A percentile compares a stretch with the other conserved stretches of the same genome.
Evolutionary conservation across 2,113 vertebrate species (phyloP).

Genomic region (Elanus axillaris): DNA sequence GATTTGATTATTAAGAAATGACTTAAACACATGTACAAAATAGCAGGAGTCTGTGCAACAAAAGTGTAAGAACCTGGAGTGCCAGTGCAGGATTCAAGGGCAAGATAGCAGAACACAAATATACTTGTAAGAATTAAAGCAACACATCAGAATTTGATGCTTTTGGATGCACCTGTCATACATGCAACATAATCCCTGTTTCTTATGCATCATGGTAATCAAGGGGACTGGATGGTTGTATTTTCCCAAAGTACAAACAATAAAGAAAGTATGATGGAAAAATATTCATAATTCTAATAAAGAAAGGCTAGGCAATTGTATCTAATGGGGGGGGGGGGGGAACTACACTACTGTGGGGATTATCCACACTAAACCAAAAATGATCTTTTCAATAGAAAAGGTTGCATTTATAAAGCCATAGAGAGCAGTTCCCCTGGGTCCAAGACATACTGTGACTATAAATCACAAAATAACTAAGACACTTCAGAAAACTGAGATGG

Average conservation of each 20-base stretch:
- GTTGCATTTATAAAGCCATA: background rate
- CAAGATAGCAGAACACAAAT: background rate
- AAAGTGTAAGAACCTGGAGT: background rate
- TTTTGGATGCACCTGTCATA: background rate
- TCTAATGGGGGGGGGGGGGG: background rate
- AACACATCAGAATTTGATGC: background rate
- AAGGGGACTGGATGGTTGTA: background rate
- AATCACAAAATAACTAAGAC: background rate
- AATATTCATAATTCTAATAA: background rate
- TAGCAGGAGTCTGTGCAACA: background rate
- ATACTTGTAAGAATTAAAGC: background rate
- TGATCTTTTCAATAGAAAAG: background rate
- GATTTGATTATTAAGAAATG: background rate
- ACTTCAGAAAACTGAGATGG: background rate
- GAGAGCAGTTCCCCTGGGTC: background rate
- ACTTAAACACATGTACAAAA: background rate
- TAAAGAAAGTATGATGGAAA: background rate
- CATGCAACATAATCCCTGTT: background rate
- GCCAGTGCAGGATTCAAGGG: background rate
- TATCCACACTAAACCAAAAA: background rate
- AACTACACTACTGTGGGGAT: background rate
- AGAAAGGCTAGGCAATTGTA: background rate
- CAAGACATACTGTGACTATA: background rate
- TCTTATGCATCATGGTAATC: background rate
- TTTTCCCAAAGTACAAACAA: background rate